Conservation (phyloP, 2,113 vertebrate genomes). For the Circaetus gallicus region DNA sequence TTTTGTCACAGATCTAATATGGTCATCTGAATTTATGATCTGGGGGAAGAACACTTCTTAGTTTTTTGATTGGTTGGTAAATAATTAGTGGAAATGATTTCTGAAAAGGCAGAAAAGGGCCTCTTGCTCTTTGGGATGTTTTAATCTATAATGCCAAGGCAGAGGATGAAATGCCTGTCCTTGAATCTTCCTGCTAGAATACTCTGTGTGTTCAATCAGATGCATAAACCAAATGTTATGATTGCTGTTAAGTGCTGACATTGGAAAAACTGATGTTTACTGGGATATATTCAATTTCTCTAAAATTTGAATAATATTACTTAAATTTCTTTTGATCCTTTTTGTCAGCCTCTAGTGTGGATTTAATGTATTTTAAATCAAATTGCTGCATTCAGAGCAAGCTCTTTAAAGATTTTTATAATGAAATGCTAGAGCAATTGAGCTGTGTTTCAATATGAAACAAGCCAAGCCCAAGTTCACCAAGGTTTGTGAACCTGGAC, state of each 20-base stretch:
- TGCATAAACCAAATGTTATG: not conserved
- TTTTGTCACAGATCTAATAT: not conserved
- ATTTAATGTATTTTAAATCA: not conserved
- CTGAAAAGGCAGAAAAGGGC: not conserved
- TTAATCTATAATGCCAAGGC: not conserved
- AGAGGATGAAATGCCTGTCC: not conserved
- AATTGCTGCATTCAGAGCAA: not conserved
- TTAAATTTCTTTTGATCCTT: not conserved
- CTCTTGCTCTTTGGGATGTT: not conserved
- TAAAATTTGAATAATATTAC: not conserved
- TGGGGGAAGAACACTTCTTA: not conserved
- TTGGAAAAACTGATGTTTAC: not conserved
- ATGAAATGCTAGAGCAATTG: not conserved
- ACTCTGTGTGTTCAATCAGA: not conserved
- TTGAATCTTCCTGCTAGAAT: not conserved
- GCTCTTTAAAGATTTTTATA: not conserved
- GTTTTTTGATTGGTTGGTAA: not conserved
- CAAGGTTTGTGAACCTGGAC: not conserved
- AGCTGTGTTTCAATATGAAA: not conserved
- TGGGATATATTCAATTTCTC: not conserved
- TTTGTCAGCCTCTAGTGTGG: not conserved
- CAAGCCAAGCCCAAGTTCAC: not conserved
- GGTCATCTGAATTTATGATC: not conserved
- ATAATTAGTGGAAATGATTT: not conserved
- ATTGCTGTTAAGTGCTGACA: not conserved